Conservation (phyloP, 2,113 vertebrate genomes). For the Phalacrocorax brasilianus region DNA sequence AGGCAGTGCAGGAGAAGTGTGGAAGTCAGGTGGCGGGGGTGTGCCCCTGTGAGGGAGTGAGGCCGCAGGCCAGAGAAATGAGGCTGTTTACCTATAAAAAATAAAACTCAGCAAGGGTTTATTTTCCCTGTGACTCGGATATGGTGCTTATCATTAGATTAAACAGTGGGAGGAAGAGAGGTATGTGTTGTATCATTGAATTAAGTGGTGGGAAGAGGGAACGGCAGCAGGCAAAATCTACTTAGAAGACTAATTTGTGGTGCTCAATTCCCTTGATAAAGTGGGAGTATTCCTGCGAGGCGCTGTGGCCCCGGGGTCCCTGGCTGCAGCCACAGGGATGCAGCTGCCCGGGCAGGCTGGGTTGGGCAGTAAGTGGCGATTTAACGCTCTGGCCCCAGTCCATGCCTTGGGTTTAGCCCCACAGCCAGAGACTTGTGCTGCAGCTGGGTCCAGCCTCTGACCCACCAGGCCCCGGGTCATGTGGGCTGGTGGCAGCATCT, state of each 20-base stretch:
- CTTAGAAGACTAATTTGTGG: conserved; percentile 47
- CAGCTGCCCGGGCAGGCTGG: fast-evolving
- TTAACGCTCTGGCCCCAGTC: fast-evolving
- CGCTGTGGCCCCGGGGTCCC: fast-evolving
- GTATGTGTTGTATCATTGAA: conserved; percentile 57
- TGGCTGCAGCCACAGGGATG: not conserved
- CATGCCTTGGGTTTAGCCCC: fast-evolving
- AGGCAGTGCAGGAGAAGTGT: not conserved
- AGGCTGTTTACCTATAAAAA: conserved; percentile 51
- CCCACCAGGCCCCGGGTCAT: fast-evolving
- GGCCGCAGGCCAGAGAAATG: not conserved
- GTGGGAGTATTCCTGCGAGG: not conserved
- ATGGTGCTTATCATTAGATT: conserved; percentile 53
- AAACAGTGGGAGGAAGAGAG: conserved; percentile 34
- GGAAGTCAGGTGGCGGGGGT: not conserved
- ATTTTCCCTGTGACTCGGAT: conserved; percentile 18
- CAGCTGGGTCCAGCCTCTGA: fast-evolving
- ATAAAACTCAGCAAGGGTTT: not conserved
- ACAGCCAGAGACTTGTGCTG: fast-evolving
- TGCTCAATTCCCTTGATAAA: conserved; percentile 37
- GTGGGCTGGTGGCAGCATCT: not conserved
- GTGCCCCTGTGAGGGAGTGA: not conserved
- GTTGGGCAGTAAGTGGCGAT: fast-evolving
- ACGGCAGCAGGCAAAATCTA: conserved; percentile 7
- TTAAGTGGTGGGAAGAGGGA: conserved; percentile 33